phyloP scores from a whole-genome alignment of 2,113 vertebrate species.

The Microcebus tavaratra region DNA sequence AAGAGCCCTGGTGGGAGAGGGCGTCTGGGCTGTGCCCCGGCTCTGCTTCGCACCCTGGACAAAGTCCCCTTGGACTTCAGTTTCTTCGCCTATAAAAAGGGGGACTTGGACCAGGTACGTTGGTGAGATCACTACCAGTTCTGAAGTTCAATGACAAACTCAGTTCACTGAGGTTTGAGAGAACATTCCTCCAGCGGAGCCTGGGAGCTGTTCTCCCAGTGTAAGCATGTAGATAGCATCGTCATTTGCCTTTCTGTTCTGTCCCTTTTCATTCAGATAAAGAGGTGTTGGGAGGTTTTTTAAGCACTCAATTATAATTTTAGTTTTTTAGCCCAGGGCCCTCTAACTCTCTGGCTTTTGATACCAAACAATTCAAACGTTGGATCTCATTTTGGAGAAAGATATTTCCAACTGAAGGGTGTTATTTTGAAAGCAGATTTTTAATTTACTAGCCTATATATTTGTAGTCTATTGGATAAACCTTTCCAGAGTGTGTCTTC shows the following conservation, averaged over 20 bases:
- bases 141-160: conserved; percentile 48
- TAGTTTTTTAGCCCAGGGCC: conserved; percentile 64
- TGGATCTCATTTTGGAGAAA: conserved; percentile 25
- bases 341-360: conserved; percentile 66
- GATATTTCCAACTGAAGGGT: background rate
- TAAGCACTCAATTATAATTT: background rate
- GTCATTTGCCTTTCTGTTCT: conserved; percentile 35
- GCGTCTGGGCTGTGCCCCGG: background rate
- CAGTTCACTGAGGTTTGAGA: conserved; percentile 42
- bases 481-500: conserved; percentile 23
- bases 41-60: background rate
- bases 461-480: background rate
- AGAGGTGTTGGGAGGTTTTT: conserved; percentile 43
- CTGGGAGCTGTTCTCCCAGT: conserved; percentile 32
- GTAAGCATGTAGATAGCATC: conserved; percentile 17
- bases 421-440: background rate
- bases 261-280: conserved; percentile 53
- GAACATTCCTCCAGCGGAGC: conserved; percentile 12
- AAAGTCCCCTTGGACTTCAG: background rate
- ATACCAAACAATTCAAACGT: conserved; percentile 62
- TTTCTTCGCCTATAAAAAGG: background rate
- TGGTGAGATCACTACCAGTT: background rate
- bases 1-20: background rate
- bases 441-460: background rate
- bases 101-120: background rate